Base-by-base conservation (phyloP, 2,888 invertebrate species). In the Biston stratarius region DNA sequence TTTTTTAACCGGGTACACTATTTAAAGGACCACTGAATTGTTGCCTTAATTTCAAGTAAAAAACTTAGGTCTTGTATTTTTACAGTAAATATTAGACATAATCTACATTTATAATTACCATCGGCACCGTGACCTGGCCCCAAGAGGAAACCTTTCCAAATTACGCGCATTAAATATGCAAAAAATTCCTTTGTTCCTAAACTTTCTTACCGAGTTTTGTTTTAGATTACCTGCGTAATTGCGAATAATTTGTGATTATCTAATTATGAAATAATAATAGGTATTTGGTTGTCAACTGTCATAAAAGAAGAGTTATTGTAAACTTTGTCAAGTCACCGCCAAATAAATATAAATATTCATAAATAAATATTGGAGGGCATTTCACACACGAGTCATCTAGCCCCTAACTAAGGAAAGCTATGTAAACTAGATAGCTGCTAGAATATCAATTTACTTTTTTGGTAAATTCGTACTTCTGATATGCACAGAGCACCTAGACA, bases 11-110 rank as follows among this genome's bases (percentile, higher is more conserved):
- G n/a, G n/a, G n/a, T n/a, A n/a, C n/a, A n/a, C n/a, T n/a, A n/a
- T n/a, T n/a, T n/a, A n/a, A n/a, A n/a, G n/a, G n/a, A n/a, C n/a
- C n/a, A n/a, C n/a, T n/a, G n/a, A n/a, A n/a, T n/a, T n/a, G n/a
- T n/a, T n/a, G n/a, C n/a, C n/a, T n/a, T n/a, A n/a, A n/a, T n/a
- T n/a, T 62, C 53, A 57, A 56, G 24, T 24, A 15, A 71, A 58
- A 55, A 61, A 67, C 72, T 56, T 61, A 64, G 68, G 64, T 73
- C 73, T 76, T 77, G 74, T 77, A 71, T 80, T 74, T 80, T 80
- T 75, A 75, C 71, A 64, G 70, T 59, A 59, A 24, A 68, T 67
- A 67, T 69, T 64, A 60, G 65, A 62, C 67, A 67, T 70, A 73
- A 74, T 74, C 67, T 72, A 69, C 74, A 74, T 73, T 73, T 70